phyloP scores from a whole-genome alignment of 2,113 vertebrate genomes.

The human (Homo sapiens) region GRCh38 chr12:6699501-6700000 shows the following conservation, averaged over 20 bases:
- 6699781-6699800: constrained; percentile 70
- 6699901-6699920: neutral
- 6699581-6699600: neutral
- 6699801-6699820: constrained; percentile 44
- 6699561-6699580: neutral
- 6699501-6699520: neutral
- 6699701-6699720: neutral
- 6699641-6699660: neutral
- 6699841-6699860: neutral
- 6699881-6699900: neutral
- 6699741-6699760: neutral
- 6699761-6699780: neutral
- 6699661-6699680: neutral
- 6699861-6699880: neutral
- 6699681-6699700: neutral
- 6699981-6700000: neutral
- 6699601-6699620: neutral
- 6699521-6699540: neutral
- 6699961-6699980: neutral
- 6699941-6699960: neutral
- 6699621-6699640: neutral
- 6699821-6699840: neutral
- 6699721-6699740: neutral
- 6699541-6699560: neutral
- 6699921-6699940: neutral